Evolutionary conservation across 2,888 invertebrate species (phyloP), one percentile per base, ranked within the genome.

Genomic region (Scaptomyza flava): DNA sequence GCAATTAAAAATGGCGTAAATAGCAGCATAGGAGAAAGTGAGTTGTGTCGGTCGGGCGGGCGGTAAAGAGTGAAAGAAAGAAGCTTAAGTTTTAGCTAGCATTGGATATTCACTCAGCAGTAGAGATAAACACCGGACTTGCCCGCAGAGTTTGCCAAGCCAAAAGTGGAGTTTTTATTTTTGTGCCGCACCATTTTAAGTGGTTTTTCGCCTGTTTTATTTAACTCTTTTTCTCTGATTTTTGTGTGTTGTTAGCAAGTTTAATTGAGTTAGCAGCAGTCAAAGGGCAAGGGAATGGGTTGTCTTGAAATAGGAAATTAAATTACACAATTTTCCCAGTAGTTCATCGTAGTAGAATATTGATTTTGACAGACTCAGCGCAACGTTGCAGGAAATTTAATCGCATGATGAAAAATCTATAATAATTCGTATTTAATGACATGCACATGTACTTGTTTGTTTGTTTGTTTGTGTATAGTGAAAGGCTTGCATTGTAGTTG

Each of bases 1-100:
- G 87, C 87, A 84, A 82, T 82, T 82, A 87, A 87, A 81, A 87
- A 87, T 87, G 87, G 87, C 81, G 87, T 77, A 81, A 81, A 81
- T 87, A 81, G 87, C 81, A 47, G 50, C 38, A 61, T 41, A 20
- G 43, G 52, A 59, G 57, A 58, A 51, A 69, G 60, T 57, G 50
- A 20, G 9, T 5, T 36, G 6, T 5, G 6, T 23, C 14, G 43
- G n/a, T 27, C 17, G 38, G 6, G 1, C 3, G 17, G 14, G 31
- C 23, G 1, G 6, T 4, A n/a, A 8, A 47, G 56, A 17, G 33
- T 12, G 33, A 34, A 34, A 34, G 33, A 12, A 34, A 34, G 34
- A n/a, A 36, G 14, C n/a, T n/a, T 31, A 68, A 74, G 51, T 74
- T 68, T 41, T n/a, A 45, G 62, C 58, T 50, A 48, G 76, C 53